These are phyloP conservation scores for Xiphydria camelus DNA, from an alignment of 2,888 invertebrate species.

Conservation along the genomic window DNA sequence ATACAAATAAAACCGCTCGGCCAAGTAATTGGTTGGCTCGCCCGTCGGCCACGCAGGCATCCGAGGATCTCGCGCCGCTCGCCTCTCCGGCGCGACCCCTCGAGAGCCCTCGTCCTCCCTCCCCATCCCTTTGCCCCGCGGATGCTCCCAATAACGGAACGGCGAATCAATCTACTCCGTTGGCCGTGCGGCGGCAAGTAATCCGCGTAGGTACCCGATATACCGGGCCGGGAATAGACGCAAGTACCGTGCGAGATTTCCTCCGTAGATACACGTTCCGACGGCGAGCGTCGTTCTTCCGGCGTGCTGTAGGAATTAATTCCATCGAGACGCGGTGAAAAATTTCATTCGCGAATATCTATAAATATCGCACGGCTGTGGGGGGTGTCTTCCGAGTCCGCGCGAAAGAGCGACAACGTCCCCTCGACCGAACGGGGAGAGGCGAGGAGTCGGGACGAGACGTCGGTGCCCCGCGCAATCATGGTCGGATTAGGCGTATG, in stretches of 20 bases:
- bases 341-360: too few species aligned
- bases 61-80: slow-evolving; percentile 9
- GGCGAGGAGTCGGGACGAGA: slow-evolving; percentile 9
- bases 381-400: too few species aligned
- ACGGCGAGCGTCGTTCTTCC: too few species aligned
- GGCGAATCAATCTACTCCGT: slow-evolving; percentile 33
- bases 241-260: too few species aligned
- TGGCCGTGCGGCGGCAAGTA: slow-evolving; percentile 39
- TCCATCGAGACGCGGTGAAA: too few species aligned
- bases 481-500: slow-evolving; percentile 51
- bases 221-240: too few species aligned
- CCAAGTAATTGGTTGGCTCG: slow-evolving; percentile 54
- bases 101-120: neutral
- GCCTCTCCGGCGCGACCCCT: slow-evolving; percentile 1
- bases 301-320: too few species aligned
- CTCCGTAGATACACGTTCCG: too few species aligned
- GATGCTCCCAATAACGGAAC: neutral
- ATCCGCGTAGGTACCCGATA: slow-evolving; percentile 29
- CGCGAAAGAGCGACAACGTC: slow-evolving; percentile 29
- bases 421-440: slow-evolving; percentile 28
- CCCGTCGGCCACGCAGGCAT: neutral
- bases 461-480: slow-evolving; percentile 43
- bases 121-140: slow-evolving; percentile 1
- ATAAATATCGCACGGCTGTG: too few species aligned
- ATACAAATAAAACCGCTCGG: slow-evolving; percentile 57